Evolutionary conservation across 2,113 vertebrate genomes (phyloP), one percentile per base, ranked within the genome.

Genomic region (Ophthalmolycus amberensis): DNA sequence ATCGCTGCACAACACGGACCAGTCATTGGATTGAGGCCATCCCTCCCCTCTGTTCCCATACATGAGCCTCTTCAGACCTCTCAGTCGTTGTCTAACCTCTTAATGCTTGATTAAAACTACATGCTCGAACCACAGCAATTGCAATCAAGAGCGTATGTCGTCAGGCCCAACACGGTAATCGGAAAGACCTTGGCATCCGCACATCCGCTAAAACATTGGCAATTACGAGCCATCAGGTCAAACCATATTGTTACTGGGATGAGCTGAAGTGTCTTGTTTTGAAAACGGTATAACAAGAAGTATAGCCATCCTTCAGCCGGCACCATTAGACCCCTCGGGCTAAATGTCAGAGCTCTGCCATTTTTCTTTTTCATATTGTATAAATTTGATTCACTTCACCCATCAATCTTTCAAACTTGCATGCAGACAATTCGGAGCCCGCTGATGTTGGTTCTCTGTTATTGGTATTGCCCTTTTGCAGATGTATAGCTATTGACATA

Each of bases 181-280:
- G 66, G 68, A 83, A 71, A 86, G 74, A 90, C 75, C 81, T 42
- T 65, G 54, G 75, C 68, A 50, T 62, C 69, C 12, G 54, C 79
- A 75, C 66, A 64, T 34, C 70, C n/a, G 29, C 79, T 82, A 80
- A 91, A 90, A 85, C 88, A 79, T 44, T 72, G 62, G 74, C 89
- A 88, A 87, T 91, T 88, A 85, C 77, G 10, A 89, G 82, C 69
- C 88, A 85, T 87, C 90, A 92, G 91, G 92, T 93, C 89, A 89
- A 88, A 86, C 76, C 62, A 2, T 71, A 78, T 82, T 79, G 80
- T 76, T 88, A 40, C 72, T 83, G 80, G 75, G 83, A 79, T 71
- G 86, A 88, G 90, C 74, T 85, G 84, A 86, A 91, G 88, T 85
- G 77, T 88, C 70, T 85, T 85, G 80, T 86, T 90, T 85, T 80